Conservation (phyloP, 2,888 invertebrate genomes). For the Chrysolina americana region DNA sequence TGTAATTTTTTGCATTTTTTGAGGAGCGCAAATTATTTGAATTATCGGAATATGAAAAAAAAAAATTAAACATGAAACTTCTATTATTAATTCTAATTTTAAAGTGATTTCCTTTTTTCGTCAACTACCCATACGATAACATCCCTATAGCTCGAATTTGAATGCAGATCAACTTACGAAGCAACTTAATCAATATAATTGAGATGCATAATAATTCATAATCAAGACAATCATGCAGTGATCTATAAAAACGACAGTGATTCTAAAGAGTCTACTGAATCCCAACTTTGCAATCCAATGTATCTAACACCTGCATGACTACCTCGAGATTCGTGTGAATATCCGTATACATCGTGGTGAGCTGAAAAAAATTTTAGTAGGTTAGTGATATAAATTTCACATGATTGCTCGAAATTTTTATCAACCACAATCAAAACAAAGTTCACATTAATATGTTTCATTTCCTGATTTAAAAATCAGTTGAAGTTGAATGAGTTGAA, state of each 20-base stretch:
- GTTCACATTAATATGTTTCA: no score
- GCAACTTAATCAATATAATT: conserved; percentile 37
- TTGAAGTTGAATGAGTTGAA: no score
- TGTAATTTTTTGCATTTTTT: no score
- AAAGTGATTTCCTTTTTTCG: conserved; percentile 17
- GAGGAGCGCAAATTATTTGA: no score
- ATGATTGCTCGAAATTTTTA: conserved; percentile 13
- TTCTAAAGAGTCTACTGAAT: conserved; percentile 70
- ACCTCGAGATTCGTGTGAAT: conserved; percentile 84
- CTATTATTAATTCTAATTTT: no score
- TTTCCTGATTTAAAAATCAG: no score
- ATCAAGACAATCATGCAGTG: conserved; percentile 64
- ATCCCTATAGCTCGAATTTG: conserved; percentile 20
- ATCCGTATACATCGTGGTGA: conserved; percentile 76
- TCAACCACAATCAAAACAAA: no score
- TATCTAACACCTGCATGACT: conserved; percentile 72
- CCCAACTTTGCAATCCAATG: conserved; percentile 71
- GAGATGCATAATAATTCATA: conserved; percentile 44
- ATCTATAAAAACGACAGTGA: conserved; percentile 69
- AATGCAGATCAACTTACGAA: conserved; percentile 25
- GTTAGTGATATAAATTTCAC: conserved; percentile 45
- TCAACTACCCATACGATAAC: conserved; percentile 19
- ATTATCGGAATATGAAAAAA: no score
- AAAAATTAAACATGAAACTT: no score
- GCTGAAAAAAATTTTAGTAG: conserved; percentile 67